These are phyloP conservation scores for Amphilophus citrinellus DNA, from an alignment of 2,113 vertebrate genomes.

Conservation along the genomic window DNA sequence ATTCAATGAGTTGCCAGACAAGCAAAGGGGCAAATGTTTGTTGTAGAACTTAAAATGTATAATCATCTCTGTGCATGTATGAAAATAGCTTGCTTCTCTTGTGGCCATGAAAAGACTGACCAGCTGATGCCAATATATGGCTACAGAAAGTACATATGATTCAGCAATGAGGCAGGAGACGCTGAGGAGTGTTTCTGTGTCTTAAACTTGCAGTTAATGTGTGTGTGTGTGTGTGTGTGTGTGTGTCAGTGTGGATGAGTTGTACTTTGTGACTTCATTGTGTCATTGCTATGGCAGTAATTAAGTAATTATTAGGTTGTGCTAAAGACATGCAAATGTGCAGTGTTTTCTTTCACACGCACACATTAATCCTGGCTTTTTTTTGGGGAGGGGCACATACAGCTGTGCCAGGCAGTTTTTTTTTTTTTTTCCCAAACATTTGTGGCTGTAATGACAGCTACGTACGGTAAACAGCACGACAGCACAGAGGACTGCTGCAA, in stretches of 20 bases:
- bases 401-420: slow-evolving; percentile 33
- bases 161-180: slow-evolving; percentile 52
- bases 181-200: not conserved
- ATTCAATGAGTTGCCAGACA: not conserved
- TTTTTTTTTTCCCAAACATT: slow-evolving; percentile 42
- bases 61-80: slow-evolving; percentile 20
- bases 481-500: slow-evolving; percentile 28
- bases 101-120: slow-evolving; percentile 32
- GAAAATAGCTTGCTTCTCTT: slow-evolving; percentile 12
- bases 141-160: slow-evolving; percentile 53
- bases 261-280: slow-evolving; percentile 5
- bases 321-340: not conserved
- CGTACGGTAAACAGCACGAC: slow-evolving; percentile 49
- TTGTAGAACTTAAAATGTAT: slow-evolving; percentile 6
- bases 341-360: not conserved
- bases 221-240: not conserved
- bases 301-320: slow-evolving; percentile 7
- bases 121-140: slow-evolving; percentile 58
- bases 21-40: not conserved
- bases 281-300: not conserved
- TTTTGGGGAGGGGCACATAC: not conserved
- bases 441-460: slow-evolving; percentile 55
- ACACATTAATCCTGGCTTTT: not conserved
- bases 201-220: not conserved
- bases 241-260: not conserved